Percentiles rank a stretch among this genome's conserved stretches.
These are phyloP conservation scores for Pseudochromis fuscus DNA, from an alignment of 2,797 vertebrate species.

Conservation along the genomic window DNA sequence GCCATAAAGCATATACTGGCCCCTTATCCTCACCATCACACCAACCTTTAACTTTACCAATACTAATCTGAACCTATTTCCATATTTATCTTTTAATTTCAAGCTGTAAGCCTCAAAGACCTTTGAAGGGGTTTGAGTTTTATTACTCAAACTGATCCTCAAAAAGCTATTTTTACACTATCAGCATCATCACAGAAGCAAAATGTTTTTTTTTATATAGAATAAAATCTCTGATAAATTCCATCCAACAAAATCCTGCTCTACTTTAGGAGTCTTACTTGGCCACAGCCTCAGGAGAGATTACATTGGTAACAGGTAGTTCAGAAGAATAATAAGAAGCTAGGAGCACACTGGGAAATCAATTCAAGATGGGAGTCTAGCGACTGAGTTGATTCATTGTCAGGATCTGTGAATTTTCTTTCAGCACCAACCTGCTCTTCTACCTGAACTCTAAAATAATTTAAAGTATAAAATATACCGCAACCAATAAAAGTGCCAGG, in stretches of 20 bases:
- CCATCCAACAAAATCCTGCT: not conserved
- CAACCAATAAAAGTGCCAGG: not conserved
- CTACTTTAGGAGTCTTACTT: conserved; percentile 18
- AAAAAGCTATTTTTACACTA: not conserved
- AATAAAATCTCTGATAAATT: conserved; percentile 16
- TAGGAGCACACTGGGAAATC: conserved; percentile 19
- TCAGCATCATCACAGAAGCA: not conserved
- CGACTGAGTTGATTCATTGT: not conserved
- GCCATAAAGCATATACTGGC: too few species aligned
- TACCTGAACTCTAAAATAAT: not conserved
- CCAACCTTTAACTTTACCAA: too few species aligned
- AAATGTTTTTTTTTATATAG: not conserved
- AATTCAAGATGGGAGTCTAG: conserved; percentile 31
- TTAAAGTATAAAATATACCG: not conserved
- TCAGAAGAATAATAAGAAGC: conserved; percentile 34
- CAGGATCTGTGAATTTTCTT: conserved; percentile 1
- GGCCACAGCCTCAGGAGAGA: conserved; percentile 18
- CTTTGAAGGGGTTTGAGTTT: not conserved
- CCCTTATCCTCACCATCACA: too few species aligned
- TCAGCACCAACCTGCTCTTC: not conserved
- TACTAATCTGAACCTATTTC: not conserved
- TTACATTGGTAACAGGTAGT: conserved; percentile 25
- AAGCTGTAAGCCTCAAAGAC: not conserved
- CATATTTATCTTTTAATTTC: not conserved
- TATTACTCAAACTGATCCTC: not conserved